Evolutionary conservation across 2,797 vertebrate genomes (phyloP).

Genomic region (Yasuhikotakia modesta): DNA sequence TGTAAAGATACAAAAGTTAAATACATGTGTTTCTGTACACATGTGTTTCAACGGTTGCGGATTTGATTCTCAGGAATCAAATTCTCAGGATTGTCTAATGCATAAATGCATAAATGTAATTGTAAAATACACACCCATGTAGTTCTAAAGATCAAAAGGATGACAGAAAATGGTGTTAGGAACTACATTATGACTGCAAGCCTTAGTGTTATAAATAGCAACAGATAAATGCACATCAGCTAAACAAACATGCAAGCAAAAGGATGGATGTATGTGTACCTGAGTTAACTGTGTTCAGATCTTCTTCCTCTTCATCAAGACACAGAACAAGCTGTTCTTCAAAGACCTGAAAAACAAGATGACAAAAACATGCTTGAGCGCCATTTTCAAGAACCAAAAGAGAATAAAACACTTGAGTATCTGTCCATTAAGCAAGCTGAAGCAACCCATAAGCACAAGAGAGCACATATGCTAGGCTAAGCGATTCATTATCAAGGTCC

Average conservation of each 20-base stretch:
- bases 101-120: no score
- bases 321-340: conserved; percentile 73
- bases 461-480: conserved; percentile 15
- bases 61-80: no score
- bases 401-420: conserved; percentile 11
- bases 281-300: conserved; percentile 50
- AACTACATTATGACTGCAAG: not conserved
- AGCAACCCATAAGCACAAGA: conserved; percentile 61
- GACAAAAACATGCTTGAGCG: conserved; percentile 18
- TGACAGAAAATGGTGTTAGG: not conserved
- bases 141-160: not conserved
- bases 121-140: no score
- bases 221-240: not conserved
- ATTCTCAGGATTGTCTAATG: no score
- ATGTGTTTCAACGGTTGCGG: no score
- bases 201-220: no score
- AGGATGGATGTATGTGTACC: conserved; percentile 72
- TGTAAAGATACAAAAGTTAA: not conserved
- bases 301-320: conserved; percentile 69
- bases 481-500: conserved; percentile 15
- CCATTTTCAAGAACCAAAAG: conserved; percentile 13
- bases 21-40: no score
- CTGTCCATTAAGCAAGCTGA: conserved; percentile 21
- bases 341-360: conserved; percentile 69
- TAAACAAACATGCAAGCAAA: conserved; percentile 83